Evolutionary conservation across 2,797 vertebrate species (phyloP).

Genomic region (Enteromius paludinosus): DNA sequence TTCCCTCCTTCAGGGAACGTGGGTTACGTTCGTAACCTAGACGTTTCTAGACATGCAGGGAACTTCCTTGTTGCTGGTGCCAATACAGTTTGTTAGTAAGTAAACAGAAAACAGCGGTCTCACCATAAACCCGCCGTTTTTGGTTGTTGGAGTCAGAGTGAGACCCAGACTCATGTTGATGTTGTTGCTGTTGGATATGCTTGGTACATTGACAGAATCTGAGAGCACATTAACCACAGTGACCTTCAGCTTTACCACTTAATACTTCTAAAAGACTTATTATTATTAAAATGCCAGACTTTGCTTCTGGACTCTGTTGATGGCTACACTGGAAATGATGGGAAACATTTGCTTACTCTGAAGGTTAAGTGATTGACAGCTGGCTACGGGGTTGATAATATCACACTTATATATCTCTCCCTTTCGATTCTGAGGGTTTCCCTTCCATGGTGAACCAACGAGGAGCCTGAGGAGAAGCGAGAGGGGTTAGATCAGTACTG

Average conservation of each 20-base stretch:
- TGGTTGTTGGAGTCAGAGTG: slow-evolving; percentile 78
- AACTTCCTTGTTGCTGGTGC: not conserved
- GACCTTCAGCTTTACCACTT: not conserved
- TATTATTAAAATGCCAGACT: not conserved
- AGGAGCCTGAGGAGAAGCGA: slow-evolving; percentile 75
- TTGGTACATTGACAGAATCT: slow-evolving; percentile 79
- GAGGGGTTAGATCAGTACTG: not conserved
- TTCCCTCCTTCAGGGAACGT: too few relatives aligned
- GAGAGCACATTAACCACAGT: slow-evolving; percentile 28
- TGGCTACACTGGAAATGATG: not conserved
- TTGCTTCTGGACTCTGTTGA: not conserved
- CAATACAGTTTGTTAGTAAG: not conserved
- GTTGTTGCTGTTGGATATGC: slow-evolving; percentile 80
- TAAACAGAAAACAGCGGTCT: slow-evolving; percentile 27
- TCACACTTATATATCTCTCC: slow-evolving; percentile 85
- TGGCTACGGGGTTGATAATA: slow-evolving; percentile 56
- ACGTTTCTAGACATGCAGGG: not conserved
- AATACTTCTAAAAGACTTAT: not conserved
- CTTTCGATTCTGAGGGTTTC: slow-evolving; percentile 79
- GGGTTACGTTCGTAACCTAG: too few relatives aligned
- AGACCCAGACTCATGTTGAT: slow-evolving; percentile 86
- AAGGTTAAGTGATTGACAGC: slow-evolving; percentile 79
- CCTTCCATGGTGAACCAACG: slow-evolving; percentile 86
- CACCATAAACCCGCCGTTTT: slow-evolving; percentile 83
- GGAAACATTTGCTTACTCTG: slow-evolving; percentile 73